Conservation (phyloP, 2,113 vertebrate species). For the Ctenomys sociabilis region DNA sequence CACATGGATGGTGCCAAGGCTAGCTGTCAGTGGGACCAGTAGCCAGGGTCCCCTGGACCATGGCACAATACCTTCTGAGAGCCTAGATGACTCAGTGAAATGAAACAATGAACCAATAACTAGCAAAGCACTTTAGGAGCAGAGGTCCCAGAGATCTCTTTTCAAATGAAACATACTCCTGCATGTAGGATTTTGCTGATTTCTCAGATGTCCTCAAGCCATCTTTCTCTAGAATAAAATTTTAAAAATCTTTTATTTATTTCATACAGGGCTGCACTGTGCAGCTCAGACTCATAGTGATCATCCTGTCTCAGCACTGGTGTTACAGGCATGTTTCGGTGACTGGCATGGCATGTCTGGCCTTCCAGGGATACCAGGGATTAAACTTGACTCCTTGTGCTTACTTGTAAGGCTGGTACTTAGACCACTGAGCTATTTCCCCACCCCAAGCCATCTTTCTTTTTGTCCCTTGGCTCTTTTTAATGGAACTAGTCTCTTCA, state of each 20-base stretch:
- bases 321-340: too few species aligned
- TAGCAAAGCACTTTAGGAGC: not conserved
- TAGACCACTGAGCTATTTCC: too few species aligned
- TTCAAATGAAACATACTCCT: not conserved
- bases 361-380: too few species aligned
- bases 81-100: not conserved
- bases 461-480: not conserved
- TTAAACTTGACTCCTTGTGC: too few species aligned
- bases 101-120: not conserved
- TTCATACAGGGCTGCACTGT: too few species aligned
- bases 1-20: not conserved
- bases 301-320: too few species aligned
- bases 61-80: not conserved
- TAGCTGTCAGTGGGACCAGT: not conserved
- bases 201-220: not conserved
- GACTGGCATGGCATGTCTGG: too few species aligned
- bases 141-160: not conserved
- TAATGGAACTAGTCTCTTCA: not conserved
- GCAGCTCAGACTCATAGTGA: too few species aligned
- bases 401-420: too few species aligned
- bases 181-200: not conserved
- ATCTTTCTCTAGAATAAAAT: not conserved
- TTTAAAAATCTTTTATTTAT: too few species aligned
- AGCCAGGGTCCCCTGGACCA: not conserved
- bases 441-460: not conserved